These are phyloP conservation scores for Lagopus leucura DNA, from an alignment of 2,113 vertebrate genomes.

Conservation along the genomic window DNA sequence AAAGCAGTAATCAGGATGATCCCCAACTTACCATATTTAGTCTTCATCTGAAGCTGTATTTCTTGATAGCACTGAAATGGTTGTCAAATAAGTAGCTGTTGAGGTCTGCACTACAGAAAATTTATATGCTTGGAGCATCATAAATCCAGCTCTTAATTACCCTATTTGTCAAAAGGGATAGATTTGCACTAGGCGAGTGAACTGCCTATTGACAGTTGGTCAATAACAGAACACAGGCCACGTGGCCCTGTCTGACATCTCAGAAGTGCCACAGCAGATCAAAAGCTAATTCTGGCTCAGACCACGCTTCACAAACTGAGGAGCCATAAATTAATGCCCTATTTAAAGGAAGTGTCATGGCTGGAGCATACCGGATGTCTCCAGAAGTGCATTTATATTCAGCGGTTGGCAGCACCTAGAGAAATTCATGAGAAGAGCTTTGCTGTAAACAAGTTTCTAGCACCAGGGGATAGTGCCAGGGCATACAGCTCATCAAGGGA, in stretches of 20 bases:
- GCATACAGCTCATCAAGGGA: not conserved
- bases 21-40: not conserved
- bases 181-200: not conserved
- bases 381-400: conserved; percentile 1
- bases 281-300: not conserved
- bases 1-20: not conserved
- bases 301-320: not conserved
- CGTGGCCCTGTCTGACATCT: not conserved
- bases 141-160: not conserved
- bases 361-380: not conserved
- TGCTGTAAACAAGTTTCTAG: conserved; percentile 6
- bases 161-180: not conserved
- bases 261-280: not conserved
- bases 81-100: not conserved
- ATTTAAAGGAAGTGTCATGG: conserved; percentile 10
- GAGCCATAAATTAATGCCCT: not conserved
- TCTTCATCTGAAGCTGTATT: not conserved
- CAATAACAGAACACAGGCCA: not conserved
- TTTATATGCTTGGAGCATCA: not conserved
- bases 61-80: not conserved
- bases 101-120: not conserved
- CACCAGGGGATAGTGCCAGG: not conserved
- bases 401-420: not conserved
- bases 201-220: not conserved
- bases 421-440: not conserved